Percentiles rank a stretch among this genome's conserved stretches.
These are phyloP conservation scores for Nematolebias whitei DNA, from an alignment of 2,113 vertebrate genomes.

Conservation along the genomic window DNA sequence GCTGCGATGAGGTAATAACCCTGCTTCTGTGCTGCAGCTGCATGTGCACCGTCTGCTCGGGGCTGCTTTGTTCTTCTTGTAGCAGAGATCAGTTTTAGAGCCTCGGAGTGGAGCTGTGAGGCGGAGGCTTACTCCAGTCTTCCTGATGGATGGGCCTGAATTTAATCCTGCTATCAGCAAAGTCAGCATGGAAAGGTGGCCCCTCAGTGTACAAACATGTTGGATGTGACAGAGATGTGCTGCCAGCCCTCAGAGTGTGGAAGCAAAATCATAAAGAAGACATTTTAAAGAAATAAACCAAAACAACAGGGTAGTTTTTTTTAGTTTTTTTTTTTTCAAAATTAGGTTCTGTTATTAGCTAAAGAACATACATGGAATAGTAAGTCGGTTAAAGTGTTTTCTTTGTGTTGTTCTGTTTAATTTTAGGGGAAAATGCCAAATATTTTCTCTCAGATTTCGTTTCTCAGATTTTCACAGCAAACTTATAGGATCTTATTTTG, in stretches of 20 bases:
- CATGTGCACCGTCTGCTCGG: slow-evolving; percentile 31
- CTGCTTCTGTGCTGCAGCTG: slow-evolving; percentile 45
- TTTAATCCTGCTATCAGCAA: slow-evolving; percentile 62
- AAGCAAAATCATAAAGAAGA: not conserved
- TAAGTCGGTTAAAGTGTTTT: too few relatives aligned
- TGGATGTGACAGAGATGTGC: slow-evolving; percentile 35
- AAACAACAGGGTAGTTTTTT: not conserved
- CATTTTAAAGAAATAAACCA: not conserved
- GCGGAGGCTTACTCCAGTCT: slow-evolving; percentile 55
- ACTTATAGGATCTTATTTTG: too few relatives aligned
- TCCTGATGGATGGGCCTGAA: slow-evolving; percentile 61
- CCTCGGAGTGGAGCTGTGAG: slow-evolving; percentile 57
- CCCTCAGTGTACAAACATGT: slow-evolving; percentile 51
- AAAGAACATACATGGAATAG: too few relatives aligned
- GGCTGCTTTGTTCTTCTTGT: slow-evolving; percentile 52
- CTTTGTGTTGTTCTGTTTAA: too few relatives aligned
- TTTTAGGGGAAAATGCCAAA: too few relatives aligned
- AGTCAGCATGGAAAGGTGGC: slow-evolving; percentile 61
- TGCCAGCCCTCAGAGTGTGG: slow-evolving; percentile 14
- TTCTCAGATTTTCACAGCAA: too few relatives aligned
- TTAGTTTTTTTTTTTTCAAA: not conserved
- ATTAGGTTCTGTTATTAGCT: not conserved
- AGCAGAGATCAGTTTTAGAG: slow-evolving; percentile 57
- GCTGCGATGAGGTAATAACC: slow-evolving; percentile 35
- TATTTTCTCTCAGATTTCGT: too few relatives aligned